Conservation (phyloP, 1,140 invertebrate genomes). For the Grapholita molesta region DNA sequence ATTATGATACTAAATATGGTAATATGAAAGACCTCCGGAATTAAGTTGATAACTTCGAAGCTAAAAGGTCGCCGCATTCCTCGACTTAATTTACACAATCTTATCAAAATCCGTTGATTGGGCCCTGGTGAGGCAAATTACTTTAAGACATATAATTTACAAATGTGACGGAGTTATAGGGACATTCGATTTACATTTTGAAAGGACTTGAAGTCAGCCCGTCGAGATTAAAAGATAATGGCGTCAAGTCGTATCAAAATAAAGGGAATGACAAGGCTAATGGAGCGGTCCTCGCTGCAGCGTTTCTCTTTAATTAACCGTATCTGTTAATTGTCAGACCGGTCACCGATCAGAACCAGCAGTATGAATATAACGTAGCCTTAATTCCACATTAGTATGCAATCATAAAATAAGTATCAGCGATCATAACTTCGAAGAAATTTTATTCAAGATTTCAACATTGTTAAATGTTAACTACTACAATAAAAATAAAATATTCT, state of each 20-base stretch:
- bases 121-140: slow-evolving; percentile 2
- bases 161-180: slow-evolving; percentile 32
- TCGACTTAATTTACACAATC: slow-evolving; percentile 2
- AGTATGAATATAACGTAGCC: slow-evolving; percentile 1
- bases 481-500: background rate
- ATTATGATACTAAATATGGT: slow-evolving; percentile 12
- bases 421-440: slow-evolving; percentile 11
- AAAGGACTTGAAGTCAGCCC: slow-evolving; percentile 27
- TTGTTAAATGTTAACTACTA: background rate
- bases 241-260: slow-evolving; percentile 44
- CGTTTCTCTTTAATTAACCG: slow-evolving; percentile 47
- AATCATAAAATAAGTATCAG: slow-evolving; percentile 20
- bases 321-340: slow-evolving; percentile 39
- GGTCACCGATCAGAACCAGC: slow-evolving; percentile 25
- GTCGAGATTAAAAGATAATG: slow-evolving; percentile 45
- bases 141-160: slow-evolving; percentile 20
- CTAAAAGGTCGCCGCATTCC: slow-evolving; percentile 5
- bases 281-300: slow-evolving; percentile 33
- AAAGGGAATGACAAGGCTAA: slow-evolving; percentile 41
- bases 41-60: background rate
- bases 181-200: slow-evolving; percentile 24
- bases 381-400: slow-evolving; percentile 19
- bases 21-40: slow-evolving; percentile 5
- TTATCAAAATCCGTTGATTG: slow-evolving; percentile 16
- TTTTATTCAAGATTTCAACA: slow-evolving; percentile 14